These are phyloP conservation scores for Psammodynastes pulverulentus DNA, from an alignment of 2,113 vertebrate genomes.

Conservation along the genomic window DNA sequence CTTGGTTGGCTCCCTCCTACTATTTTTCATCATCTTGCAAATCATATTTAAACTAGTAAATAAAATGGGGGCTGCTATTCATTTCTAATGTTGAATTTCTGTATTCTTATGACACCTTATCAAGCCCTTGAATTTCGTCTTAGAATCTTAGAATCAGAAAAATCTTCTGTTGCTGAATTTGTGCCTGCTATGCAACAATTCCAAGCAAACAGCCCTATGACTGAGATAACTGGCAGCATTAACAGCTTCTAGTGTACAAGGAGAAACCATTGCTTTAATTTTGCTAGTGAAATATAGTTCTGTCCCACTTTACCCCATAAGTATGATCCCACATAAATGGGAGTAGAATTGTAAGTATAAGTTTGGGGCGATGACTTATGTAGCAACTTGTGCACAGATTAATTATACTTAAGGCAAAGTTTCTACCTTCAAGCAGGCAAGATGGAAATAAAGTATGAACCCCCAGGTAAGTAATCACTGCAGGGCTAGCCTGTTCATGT, in stretches of 20 bases:
- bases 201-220: neutral
- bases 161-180: neutral
- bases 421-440: neutral
- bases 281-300: neutral
- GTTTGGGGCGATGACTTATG: neutral
- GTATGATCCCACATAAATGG: neutral
- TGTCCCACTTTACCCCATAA: neutral
- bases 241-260: neutral
- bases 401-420: neutral
- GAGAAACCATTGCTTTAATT: neutral
- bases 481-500: conserved; percentile 17
- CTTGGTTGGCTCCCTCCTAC: neutral
- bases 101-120: neutral
- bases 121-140: neutral
- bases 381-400: neutral
- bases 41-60: neutral
- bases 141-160: neutral
- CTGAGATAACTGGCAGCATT: neutral
- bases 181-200: neutral
- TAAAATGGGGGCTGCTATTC: neutral
- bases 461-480: neutral
- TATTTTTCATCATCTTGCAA: neutral
- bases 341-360: neutral
- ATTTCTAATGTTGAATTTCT: neutral
- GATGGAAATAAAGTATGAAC: neutral